Evolutionary conservation across 2,113 vertebrate genomes (phyloP).

Genomic region (Copsychus sechellarum): DNA sequence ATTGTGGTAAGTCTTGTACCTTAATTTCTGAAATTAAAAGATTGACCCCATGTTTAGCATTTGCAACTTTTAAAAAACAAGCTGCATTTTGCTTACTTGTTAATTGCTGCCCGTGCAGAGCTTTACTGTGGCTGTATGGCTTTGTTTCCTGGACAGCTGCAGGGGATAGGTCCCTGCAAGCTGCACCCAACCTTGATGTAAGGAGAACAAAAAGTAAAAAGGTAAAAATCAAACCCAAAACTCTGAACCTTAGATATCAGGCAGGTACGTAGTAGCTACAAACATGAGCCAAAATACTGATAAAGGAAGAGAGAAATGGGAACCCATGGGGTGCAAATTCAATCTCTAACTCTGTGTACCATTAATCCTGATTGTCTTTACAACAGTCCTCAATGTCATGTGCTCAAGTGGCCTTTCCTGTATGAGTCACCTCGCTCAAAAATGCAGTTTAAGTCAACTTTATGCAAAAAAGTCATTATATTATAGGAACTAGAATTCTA

Average conservation of each 20-base stretch:
- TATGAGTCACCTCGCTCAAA: neutral
- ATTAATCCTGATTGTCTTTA: neutral
- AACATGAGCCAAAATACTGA: neutral
- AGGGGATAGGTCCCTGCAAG: neutral
- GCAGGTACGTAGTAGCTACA: neutral
- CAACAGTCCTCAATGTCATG: neutral
- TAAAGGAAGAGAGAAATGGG: neutral
- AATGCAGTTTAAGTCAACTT: neutral
- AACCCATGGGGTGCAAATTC: neutral
- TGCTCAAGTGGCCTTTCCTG: neutral
- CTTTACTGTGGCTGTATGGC: neutral
- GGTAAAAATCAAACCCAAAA: neutral
- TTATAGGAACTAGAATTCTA: neutral
- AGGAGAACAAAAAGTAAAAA: neutral
- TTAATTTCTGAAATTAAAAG: slow-evolving; percentile 17
- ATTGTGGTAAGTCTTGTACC: neutral
- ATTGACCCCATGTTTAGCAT: neutral
- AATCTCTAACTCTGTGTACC: neutral
- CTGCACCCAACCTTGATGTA: neutral
- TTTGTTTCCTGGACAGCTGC: neutral
- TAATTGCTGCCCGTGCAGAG: neutral
- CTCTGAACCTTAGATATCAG: neutral
- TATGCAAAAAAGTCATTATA: neutral
- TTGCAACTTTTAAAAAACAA: neutral
- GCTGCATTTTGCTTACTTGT: neutral